Conservation (phyloP, 2,113 vertebrate genomes). For the Sylvilagus bachmani region DNA sequence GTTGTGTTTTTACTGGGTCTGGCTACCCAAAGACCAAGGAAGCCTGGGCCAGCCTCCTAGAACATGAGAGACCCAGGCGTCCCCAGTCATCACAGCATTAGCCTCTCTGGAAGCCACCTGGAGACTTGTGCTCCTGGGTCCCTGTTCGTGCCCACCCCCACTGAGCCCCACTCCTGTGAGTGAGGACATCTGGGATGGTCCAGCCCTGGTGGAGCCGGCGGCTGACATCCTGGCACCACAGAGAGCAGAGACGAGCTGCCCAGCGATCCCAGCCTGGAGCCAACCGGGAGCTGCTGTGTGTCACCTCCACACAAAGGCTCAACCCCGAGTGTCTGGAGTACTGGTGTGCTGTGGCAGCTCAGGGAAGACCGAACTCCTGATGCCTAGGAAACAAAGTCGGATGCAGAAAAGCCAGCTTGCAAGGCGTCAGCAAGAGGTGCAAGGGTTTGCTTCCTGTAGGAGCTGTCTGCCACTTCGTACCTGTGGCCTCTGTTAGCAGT, state of each 20-base stretch:
- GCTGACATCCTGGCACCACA: not conserved
- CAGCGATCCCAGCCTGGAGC: not conserved
- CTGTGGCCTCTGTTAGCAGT: not conserved
- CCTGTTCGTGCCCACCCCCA: not conserved
- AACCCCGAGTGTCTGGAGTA: not conserved
- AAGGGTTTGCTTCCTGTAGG: not conserved
- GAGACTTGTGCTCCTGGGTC: no score
- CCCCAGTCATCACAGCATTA: no score
- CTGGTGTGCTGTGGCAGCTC: not conserved
- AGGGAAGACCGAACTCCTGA: not conserved
- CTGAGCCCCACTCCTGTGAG: not conserved
- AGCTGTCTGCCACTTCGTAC: not conserved
- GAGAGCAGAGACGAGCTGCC: not conserved
- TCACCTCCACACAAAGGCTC: not conserved
- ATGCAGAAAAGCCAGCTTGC: not conserved
- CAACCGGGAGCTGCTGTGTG: not conserved
- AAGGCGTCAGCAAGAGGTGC: not conserved
- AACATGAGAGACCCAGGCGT: not conserved
- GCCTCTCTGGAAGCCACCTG: no score
- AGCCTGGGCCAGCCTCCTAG: not conserved
- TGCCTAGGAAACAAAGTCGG: conserved; percentile 34
- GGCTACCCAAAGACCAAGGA: not conserved
- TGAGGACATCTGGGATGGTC: not conserved
- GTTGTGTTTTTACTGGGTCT: not conserved
- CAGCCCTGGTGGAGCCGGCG: not conserved